Conservation (phyloP, 1,140 invertebrate genomes). For the Subanguina moxae region DNA sequence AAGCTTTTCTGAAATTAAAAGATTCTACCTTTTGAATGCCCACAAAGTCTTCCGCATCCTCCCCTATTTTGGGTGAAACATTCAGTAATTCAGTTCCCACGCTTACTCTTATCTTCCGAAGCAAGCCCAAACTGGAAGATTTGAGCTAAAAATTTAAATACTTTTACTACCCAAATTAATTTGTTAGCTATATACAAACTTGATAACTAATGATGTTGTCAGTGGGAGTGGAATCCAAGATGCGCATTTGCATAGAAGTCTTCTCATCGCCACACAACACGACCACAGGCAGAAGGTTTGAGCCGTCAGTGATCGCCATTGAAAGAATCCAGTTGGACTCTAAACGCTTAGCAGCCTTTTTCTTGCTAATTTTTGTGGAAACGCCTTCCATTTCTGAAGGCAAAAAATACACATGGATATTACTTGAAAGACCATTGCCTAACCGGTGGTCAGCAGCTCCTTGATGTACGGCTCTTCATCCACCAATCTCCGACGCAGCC, state of each 20-base stretch:
- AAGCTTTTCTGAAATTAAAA: not conserved
- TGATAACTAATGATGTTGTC: slow-evolving; percentile 39
- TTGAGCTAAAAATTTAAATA: slow-evolving; percentile 21
- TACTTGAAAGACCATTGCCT: slow-evolving; percentile 8
- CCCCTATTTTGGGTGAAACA: not conserved
- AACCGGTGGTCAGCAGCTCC: slow-evolving; percentile 27
- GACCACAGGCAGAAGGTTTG: slow-evolving; percentile 33
- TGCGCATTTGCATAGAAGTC: slow-evolving; percentile 15
- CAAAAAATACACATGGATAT: not conserved
- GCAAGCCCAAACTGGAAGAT: slow-evolving; percentile 11
- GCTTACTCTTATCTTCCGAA: slow-evolving; percentile 23
- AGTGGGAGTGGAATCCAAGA: slow-evolving; percentile 25
- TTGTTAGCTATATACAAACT: no score
- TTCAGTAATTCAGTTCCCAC: not conserved
- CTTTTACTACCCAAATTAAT: not conserved
- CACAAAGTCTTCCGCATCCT: slow-evolving; percentile 9
- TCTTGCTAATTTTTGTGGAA: slow-evolving; percentile 35
- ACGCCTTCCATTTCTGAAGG: slow-evolving; percentile 40
- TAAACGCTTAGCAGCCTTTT: slow-evolving; percentile 15
- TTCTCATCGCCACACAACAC: slow-evolving; percentile 32
- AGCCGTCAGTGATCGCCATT: slow-evolving; percentile 30
- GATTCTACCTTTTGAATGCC: slow-evolving; percentile 29
- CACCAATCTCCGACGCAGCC: not conserved
- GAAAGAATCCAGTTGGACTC: slow-evolving; percentile 35
- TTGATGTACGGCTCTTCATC: slow-evolving; percentile 26